Evolutionary conservation across 2,113 vertebrate species (phyloP).

Genomic region (Tychaedon coryphoeus): DNA sequence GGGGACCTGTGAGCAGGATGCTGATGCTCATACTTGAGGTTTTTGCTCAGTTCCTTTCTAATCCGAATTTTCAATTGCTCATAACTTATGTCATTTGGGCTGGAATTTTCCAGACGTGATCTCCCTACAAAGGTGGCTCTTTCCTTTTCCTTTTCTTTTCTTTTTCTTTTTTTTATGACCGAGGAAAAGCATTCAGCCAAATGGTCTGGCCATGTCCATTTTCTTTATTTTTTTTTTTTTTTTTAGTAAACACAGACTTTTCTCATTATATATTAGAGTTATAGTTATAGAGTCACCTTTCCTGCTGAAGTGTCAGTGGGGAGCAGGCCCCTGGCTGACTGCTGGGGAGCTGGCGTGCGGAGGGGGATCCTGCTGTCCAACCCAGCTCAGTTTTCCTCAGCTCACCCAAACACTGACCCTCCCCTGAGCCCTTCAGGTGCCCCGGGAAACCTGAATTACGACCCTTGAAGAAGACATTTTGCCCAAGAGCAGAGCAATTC

Average conservation of each 20-base stretch:
- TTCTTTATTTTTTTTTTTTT: background rate
- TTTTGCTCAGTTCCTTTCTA: background rate
- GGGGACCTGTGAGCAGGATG: background rate
- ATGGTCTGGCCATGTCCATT: background rate
- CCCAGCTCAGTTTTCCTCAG: background rate
- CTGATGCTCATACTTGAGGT: background rate
- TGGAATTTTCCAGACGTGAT: slow-evolving; percentile 50
- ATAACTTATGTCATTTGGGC: slow-evolving; percentile 20
- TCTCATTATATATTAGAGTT: slow-evolving; percentile 45
- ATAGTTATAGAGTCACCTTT: slow-evolving; percentile 24
- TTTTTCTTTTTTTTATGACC: background rate
- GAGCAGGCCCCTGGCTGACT: background rate
- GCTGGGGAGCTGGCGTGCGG: background rate
- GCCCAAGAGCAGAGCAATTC: background rate
- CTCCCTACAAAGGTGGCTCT: slow-evolving; percentile 30
- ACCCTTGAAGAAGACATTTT: background rate
- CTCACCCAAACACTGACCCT: background rate
- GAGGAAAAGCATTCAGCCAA: slow-evolving; percentile 7
- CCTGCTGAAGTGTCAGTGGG: background rate
- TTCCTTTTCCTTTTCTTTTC: background rate
- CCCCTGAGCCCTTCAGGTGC: background rate
- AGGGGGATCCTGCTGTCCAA: background rate
- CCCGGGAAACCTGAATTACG: background rate
- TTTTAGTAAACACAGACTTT: slow-evolving; percentile 23
- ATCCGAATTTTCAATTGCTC: slow-evolving; percentile 24